These are phyloP conservation scores for Lochmaea capreae DNA, from an alignment of 2,888 invertebrate genomes.

Conservation along the genomic window DNA sequence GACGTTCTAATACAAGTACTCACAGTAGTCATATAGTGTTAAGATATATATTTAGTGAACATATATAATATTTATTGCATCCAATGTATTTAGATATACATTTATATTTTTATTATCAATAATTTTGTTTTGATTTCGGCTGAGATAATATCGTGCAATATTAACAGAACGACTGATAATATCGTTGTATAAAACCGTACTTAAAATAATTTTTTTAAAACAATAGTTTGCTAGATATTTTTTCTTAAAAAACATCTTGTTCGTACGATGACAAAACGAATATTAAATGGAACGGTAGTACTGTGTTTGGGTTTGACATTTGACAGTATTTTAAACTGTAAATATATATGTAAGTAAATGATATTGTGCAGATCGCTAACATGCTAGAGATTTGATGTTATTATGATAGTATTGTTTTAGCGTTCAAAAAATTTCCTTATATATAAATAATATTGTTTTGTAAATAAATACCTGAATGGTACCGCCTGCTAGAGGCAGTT, in stretches of 20 bases:
- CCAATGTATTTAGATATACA: conserved; percentile 62
- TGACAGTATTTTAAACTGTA: conserved; percentile 14
- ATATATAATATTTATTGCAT: conserved; percentile 65
- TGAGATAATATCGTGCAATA: conserved; percentile 66
- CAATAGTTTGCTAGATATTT: conserved; percentile 35
- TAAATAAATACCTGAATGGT: neutral
- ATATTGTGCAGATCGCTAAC: conserved; percentile 10
- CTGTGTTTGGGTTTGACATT: conserved; percentile 30
- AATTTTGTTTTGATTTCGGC: conserved; percentile 57
- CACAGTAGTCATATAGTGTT: conserved; percentile 50
- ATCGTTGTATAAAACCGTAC: conserved; percentile 56
- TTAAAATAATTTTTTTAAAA: conserved; percentile 50
- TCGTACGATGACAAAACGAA: conserved; percentile 7
- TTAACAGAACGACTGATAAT: conserved; percentile 65
- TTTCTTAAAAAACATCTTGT: neutral
- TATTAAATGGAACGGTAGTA: conserved; percentile 24
- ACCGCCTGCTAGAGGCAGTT: neutral
- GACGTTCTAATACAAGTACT: conserved; percentile 10
- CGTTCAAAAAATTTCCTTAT: neutral
- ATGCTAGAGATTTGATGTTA: conserved; percentile 13
- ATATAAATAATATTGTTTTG: neutral
- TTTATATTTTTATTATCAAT: conserved; percentile 47
- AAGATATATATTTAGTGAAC: conserved; percentile 63
- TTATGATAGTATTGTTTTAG: neutral
- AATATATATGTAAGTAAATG: conserved; percentile 19